These are phyloP conservation scores for Sphyrna mokarran DNA, from an alignment of 2,113 vertebrate genomes.

Conservation along the genomic window DNA sequence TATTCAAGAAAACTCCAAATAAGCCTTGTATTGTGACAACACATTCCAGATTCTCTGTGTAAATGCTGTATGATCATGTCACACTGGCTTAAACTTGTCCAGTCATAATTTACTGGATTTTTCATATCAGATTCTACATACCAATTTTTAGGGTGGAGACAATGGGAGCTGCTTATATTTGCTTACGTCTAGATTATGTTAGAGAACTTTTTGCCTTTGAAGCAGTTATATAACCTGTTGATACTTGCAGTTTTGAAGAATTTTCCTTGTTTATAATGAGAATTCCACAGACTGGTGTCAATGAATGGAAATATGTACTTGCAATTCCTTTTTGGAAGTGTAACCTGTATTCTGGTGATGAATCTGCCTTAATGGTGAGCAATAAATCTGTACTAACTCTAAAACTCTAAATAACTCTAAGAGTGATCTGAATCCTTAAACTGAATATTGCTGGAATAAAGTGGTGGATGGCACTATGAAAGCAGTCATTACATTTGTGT, in stretches of 20 bases:
- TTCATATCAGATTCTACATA: background rate
- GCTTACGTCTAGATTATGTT: background rate
- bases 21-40: background rate
- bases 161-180: background rate
- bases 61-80: background rate
- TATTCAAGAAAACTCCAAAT: background rate
- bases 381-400: background rate
- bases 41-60: background rate
- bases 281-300: background rate
- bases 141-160: background rate
- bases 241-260: background rate
- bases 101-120: background rate
- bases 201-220: background rate
- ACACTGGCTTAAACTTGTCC: background rate
- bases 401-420: too few relatives aligned
- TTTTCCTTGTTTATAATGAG: background rate
- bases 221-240: background rate
- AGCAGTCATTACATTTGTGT: background rate
- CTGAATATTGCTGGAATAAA: background rate
- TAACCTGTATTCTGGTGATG: background rate
- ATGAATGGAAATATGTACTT: background rate
- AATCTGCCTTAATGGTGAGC: background rate
- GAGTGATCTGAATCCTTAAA: background rate
- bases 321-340: background rate
- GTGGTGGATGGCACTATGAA: background rate